A percentile compares a stretch with the other conserved stretches of the same genome.
Evolutionary conservation across 2,113 vertebrate genomes (phyloP).

Genomic region (Macroglossus sobrinus): DNA sequence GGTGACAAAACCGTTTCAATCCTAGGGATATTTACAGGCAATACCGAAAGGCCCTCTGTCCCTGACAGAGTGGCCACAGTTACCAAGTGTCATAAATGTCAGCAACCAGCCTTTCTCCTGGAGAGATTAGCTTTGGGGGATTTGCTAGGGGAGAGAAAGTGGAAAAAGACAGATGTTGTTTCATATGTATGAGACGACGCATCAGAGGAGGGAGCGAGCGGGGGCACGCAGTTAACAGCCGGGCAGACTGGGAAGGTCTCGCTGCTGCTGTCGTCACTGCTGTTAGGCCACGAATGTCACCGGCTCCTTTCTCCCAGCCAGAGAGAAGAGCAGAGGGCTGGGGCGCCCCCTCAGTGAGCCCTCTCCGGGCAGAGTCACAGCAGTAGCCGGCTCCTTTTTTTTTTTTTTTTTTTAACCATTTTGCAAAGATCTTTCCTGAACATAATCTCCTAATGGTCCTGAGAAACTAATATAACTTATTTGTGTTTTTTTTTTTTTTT

Average conservation of each 20-base stretch:
- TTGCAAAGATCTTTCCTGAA: conserved; percentile 1
- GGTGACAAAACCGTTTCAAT: conserved; percentile 60
- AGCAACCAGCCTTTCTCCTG: background rate
- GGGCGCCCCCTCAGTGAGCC: fast-evolving
- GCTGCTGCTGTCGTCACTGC: background rate
- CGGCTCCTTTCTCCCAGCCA: background rate
- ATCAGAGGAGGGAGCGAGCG: conserved; percentile 60
- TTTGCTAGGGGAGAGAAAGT: background rate
- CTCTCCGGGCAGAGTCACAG: background rate
- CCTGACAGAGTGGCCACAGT: background rate
- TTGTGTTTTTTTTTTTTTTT: background rate
- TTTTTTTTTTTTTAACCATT: background rate
- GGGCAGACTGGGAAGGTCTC: background rate
- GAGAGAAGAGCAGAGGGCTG: background rate
- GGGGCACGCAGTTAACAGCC: conserved; percentile 49
- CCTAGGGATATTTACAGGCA: conserved; percentile 46
- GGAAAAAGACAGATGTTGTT: conserved; percentile 73
- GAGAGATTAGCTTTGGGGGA: conserved; percentile 36
- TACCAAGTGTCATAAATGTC: conserved; percentile 1
- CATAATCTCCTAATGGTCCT: background rate
- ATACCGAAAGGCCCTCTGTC: background rate
- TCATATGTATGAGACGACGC: conserved; percentile 75
- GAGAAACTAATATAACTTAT: background rate
- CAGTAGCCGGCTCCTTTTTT: background rate
- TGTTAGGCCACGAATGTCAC: background rate